A percentile compares a stretch with the other conserved stretches of the same genome.
Conservation (phyloP, 2,888 invertebrate genomes). For the Fragum fragum region DNA sequence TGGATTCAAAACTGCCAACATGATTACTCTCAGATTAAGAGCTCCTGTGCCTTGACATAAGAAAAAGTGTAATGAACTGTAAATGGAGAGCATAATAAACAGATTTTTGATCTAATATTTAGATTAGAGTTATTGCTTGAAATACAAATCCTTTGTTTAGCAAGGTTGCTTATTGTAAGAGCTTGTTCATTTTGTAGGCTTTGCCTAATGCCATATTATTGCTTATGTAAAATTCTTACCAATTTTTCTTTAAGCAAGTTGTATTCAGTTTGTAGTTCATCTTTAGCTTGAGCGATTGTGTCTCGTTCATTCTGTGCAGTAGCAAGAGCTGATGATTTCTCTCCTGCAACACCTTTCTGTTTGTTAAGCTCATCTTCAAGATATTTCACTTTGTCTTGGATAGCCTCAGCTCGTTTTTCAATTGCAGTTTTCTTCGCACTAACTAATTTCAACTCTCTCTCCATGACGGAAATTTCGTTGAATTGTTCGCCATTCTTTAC, state of each 20-base stretch:
- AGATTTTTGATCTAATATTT: too few relatives aligned
- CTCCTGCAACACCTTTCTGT: conserved; percentile 45
- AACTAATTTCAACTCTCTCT: conserved; percentile 65
- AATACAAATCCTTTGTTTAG: too few relatives aligned
- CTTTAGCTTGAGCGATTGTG: not conserved
- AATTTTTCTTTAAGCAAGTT: conserved; percentile 14
- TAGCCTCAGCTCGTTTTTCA: conserved; percentile 69
- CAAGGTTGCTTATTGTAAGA: too few relatives aligned
- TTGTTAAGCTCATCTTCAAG: conserved; percentile 55
- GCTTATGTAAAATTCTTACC: too few relatives aligned
- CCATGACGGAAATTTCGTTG: conserved; percentile 62
- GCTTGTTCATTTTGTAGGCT: too few relatives aligned
- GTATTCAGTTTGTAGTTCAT: conserved; percentile 8
- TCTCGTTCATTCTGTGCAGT: conserved; percentile 26
- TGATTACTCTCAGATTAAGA: too few relatives aligned
- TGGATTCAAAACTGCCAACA: too few relatives aligned
- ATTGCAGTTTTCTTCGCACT: conserved; percentile 70
- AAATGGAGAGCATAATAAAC: too few relatives aligned
- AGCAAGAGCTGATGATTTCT: conserved; percentile 45
- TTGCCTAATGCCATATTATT: too few relatives aligned
- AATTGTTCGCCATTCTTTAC: conserved; percentile 70
- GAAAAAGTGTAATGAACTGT: too few relatives aligned
- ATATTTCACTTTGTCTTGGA: conserved; percentile 61
- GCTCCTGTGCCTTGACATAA: too few relatives aligned
- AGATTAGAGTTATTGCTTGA: too few relatives aligned